Evolutionary conservation across 2,113 vertebrate genomes (phyloP), one percentile per base, ranked within the genome.

Genomic region (Pholis gunnellus): DNA sequence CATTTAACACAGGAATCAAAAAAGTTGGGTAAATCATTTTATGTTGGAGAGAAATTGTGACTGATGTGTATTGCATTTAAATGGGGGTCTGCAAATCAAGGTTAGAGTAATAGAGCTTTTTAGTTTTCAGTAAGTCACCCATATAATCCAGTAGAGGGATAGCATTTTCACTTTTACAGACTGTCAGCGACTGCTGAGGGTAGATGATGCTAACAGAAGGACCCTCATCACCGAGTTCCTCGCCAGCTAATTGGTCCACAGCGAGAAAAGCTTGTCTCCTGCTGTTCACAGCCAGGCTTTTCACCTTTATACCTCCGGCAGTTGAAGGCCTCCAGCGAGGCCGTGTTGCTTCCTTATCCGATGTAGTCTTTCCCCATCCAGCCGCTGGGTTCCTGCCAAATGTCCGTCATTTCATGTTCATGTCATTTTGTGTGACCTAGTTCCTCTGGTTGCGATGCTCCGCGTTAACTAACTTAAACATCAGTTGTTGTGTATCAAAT

Each of bases 271-370:
- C 69, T 84, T 18, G 25, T 71, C 46, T 72, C 85, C 75, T 63
- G 77, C 75, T 67, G 87, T 42, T 89, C 85, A 83, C 88, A 89
- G 87, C 64, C 48, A 18, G 81, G 68, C 71, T 80, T 79, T 72
- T 87, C 72, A 85, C 70, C 20, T 74, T 87, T 69, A 79, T 59
- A 81, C 3, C 61, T 69, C 66, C 52, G 17, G 60, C 40, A 77
- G 65, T 59, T 25, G 52, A 78, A 56, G 75, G 20, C 40, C 27
- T 52, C 5, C 50, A 52, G 20, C 22, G 50, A 52, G 20, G 20
- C 20, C 17, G 2, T 2, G 25, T 15, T 48, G 48, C 56, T 31
- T 66, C 34, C 60, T 60, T 42, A 78, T 59, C 59, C 1, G 1
- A 78, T 52, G 66, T 56, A 27, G 17, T 59, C 36, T 63, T 54